Evolutionary conservation across 2,888 invertebrate genomes (phyloP).

Genomic region (Drosophila niveifrons): DNA sequence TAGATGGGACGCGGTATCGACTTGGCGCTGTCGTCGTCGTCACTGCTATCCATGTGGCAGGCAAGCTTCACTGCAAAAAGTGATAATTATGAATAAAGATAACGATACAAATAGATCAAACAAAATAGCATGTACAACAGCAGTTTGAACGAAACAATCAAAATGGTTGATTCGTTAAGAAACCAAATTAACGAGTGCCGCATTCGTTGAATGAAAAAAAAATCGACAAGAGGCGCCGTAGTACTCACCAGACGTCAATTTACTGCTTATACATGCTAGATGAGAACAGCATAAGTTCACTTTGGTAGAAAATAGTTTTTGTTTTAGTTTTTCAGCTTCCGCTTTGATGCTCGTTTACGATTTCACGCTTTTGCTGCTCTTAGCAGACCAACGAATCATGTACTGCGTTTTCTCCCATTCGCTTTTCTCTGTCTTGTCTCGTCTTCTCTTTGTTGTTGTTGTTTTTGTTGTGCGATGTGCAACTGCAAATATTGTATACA

Average conservation of each 20-base stretch:
- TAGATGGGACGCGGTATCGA: conserved; percentile 82
- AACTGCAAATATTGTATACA: conserved; percentile 61
- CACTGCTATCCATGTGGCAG: conserved; percentile 56
- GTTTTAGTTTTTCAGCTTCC: conserved; percentile 20
- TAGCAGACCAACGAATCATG: conserved; percentile 36
- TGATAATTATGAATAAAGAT: background rate
- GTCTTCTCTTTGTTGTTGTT: conserved; percentile 34
- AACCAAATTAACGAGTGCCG: conserved; percentile 9
- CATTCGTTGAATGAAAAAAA: background rate
- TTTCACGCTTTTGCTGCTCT: conserved; percentile 38
- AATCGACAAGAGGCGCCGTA: background rate
- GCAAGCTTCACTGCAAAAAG: conserved; percentile 6
- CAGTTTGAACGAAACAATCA: background rate
- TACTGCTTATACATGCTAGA: conserved; percentile 25
- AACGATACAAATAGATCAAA: too few relatives aligned
- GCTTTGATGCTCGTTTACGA: conserved; percentile 16
- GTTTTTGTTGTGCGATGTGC: conserved; percentile 42
- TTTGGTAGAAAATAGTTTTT: conserved; percentile 26
- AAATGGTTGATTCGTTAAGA: conserved; percentile 7
- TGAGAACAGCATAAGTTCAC: conserved; percentile 11
- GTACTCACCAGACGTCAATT: conserved; percentile 46
- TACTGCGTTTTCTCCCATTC: conserved; percentile 52
- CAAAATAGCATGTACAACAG: background rate
- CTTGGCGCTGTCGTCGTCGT: conserved; percentile 74
- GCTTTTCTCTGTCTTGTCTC: conserved; percentile 15